Evolutionary conservation across 2,888 invertebrate genomes (phyloP).

Genomic region (Selenia dentaria): DNA sequence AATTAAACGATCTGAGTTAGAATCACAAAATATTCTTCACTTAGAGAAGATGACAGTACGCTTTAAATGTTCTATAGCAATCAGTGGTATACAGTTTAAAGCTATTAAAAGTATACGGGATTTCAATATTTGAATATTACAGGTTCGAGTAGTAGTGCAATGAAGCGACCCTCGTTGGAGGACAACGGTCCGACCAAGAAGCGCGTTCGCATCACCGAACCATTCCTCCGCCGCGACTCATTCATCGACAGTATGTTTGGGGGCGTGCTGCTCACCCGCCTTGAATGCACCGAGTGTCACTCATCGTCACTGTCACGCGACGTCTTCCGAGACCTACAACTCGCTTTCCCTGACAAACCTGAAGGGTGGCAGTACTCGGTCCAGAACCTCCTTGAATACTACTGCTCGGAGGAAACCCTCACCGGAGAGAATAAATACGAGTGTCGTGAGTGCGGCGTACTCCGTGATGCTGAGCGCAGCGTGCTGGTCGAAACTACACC

Average conservation of each 20-base stretch:
- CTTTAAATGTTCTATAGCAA: too few species aligned
- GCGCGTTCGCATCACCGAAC: slow-evolving; percentile 49
- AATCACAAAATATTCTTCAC: too few species aligned
- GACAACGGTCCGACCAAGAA: slow-evolving; percentile 47
- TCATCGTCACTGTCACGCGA: slow-evolving; percentile 90
- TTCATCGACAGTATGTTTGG: slow-evolving; percentile 89
- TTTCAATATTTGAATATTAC: slow-evolving; percentile 21
- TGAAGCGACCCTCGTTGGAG: slow-evolving; percentile 45
- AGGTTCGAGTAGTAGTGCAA: slow-evolving; percentile 51
- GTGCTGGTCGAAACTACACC: slow-evolving; percentile 88
- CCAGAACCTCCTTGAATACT: slow-evolving; percentile 91
- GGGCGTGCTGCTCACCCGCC: slow-evolving; percentile 90
- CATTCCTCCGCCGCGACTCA: slow-evolving; percentile 56
- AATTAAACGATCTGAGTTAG: too few species aligned
- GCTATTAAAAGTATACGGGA: too few species aligned
- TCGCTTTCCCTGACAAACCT: slow-evolving; percentile 88
- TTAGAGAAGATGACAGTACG: too few species aligned
- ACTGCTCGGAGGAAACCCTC: slow-evolving; percentile 90
- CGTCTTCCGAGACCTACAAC: slow-evolving; percentile 91
- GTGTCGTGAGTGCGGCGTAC: slow-evolving; percentile 89
- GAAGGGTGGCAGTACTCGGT: slow-evolving; percentile 84
- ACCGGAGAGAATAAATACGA: slow-evolving; percentile 92
- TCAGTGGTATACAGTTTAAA: too few species aligned
- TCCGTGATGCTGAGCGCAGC: slow-evolving; percentile 89
- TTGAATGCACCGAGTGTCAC: slow-evolving; percentile 89